These are phyloP conservation scores for Decapterus maruadsi DNA, from an alignment of 2,797 vertebrate genomes.

Conservation along the genomic window DNA sequence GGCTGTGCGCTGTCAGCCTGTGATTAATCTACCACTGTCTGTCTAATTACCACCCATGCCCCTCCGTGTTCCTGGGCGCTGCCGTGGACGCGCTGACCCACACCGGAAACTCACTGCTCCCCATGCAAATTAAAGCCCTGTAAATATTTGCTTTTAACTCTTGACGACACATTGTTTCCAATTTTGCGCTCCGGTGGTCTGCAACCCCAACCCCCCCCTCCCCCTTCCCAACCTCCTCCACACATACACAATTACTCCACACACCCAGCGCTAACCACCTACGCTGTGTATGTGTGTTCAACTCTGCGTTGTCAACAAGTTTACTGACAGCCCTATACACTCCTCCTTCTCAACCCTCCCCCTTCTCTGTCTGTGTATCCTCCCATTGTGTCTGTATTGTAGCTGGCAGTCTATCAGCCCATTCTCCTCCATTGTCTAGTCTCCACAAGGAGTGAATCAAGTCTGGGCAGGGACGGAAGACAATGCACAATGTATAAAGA, in stretches of 20 bases:
- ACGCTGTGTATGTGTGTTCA: slow-evolving; percentile 9
- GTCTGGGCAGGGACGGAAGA: slow-evolving; percentile 26
- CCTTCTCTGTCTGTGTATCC: slow-evolving; percentile 40
- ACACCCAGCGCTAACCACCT: not conserved
- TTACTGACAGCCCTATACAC: slow-evolving; percentile 42
- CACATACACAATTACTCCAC: slow-evolving; percentile 22
- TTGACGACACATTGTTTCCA: slow-evolving; percentile 81
- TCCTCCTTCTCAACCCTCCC: slow-evolving; percentile 35
- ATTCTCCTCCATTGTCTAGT: slow-evolving; percentile 45
- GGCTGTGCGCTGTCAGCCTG: slow-evolving; percentile 60
- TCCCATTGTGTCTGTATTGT: slow-evolving; percentile 60
- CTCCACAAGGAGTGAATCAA: slow-evolving; percentile 36
- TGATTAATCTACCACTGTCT: slow-evolving; percentile 79
- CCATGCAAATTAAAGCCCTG: slow-evolving; percentile 79
- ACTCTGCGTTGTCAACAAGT: slow-evolving; percentile 53
- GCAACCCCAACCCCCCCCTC: slow-evolving; percentile 37
- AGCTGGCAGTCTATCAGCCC: slow-evolving; percentile 57
- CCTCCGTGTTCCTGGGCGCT: slow-evolving; percentile 51
- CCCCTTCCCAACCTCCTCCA: not conserved
- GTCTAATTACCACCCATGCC: slow-evolving; percentile 79
- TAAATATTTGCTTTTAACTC: slow-evolving; percentile 88
- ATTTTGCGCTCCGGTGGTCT: slow-evolving; percentile 80
- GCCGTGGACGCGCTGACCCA: slow-evolving; percentile 69
- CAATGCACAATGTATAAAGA: slow-evolving; percentile 34
- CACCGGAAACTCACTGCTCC: slow-evolving; percentile 56